A percentile compares a stretch with the other conserved stretches of the same genome.
Evolutionary conservation across 2,888 invertebrate species (phyloP).

Genomic region (Iphiclides podalirius): DNA sequence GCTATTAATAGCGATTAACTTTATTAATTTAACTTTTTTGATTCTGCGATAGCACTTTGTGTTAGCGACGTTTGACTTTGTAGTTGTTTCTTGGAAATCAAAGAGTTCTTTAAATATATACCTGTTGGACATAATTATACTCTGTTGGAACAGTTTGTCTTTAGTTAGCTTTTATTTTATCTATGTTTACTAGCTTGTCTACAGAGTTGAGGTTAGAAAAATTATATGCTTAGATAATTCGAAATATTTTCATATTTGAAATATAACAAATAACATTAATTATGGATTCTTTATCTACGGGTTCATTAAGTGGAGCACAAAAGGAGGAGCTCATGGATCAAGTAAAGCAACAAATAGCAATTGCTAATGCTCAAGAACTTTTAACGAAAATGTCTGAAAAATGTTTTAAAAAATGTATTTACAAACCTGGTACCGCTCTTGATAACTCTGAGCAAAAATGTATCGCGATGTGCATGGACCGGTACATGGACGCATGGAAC

Average conservation of each 20-base stretch:
- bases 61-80: no score
- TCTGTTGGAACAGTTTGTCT: no score
- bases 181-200: not conserved
- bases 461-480: conserved; percentile 98
- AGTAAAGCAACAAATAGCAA: conserved; percentile 96
- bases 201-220: conserved; percentile 18
- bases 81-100: no score
- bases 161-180: not conserved
- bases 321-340: conserved; percentile 95
- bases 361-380: conserved; percentile 96
- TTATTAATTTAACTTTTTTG: no score
- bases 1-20: no score
- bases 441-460: conserved; percentile 97
- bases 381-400: conserved; percentile 98
- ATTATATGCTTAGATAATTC: not conserved
- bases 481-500: conserved; percentile 98
- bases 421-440: conserved; percentile 92
- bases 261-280: conserved; percentile 21
- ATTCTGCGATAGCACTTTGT: no score
- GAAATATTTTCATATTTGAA: conserved; percentile 13
- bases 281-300: conserved; percentile 81
- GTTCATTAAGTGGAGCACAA: conserved; percentile 83
- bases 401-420: conserved; percentile 96
- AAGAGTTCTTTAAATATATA: no score
- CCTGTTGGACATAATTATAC: no score